phyloP scores from a whole-genome alignment of 2,888 invertebrate species.

The Punctoribates punctum region DNA sequence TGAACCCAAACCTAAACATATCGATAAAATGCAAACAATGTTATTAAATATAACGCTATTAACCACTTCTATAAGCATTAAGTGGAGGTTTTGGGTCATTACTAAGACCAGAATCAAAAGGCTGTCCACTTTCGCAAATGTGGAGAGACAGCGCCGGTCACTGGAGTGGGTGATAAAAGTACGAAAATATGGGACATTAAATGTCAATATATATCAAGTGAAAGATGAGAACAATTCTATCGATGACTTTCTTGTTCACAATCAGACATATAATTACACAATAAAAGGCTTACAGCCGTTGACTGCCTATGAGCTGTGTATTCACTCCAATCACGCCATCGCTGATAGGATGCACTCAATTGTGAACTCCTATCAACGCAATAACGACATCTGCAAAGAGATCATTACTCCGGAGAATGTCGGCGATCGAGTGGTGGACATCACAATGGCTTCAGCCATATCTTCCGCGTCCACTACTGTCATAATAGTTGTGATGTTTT shows the following conservation, averaged over 20 bases:
- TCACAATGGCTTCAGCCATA: conserved; percentile 16
- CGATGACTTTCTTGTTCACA: not conserved
- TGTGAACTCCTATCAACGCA: not conserved
- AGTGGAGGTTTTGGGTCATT: conserved; percentile 16
- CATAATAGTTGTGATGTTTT: conserved; percentile 20
- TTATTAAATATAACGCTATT: conserved; percentile 23
- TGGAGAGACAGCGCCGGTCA: not conserved
- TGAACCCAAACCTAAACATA: conserved; percentile 29
- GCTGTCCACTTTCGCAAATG: not conserved
- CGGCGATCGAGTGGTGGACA: not conserved
- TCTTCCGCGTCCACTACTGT: conserved; percentile 20
- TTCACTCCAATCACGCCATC: conserved; percentile 4
- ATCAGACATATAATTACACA: conserved; percentile 24
- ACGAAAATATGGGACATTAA: conserved; percentile 1
- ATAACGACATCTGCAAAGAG: not conserved
- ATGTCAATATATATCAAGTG: not conserved
- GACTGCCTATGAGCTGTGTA: conserved; percentile 16
- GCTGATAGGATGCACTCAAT: not conserved
- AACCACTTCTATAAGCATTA: conserved; percentile 4
- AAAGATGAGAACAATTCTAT: conserved; percentile 32
- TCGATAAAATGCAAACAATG: conserved; percentile 12
- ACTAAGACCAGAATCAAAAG: conserved; percentile 6
- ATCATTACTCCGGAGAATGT: not conserved
- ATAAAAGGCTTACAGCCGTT: conserved; percentile 7
- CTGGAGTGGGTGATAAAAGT: conserved; percentile 23